Evolutionary conservation across 2,888 invertebrate genomes (phyloP), one percentile per base, ranked within the genome.

Genomic region (Auanema sp.): DNA sequence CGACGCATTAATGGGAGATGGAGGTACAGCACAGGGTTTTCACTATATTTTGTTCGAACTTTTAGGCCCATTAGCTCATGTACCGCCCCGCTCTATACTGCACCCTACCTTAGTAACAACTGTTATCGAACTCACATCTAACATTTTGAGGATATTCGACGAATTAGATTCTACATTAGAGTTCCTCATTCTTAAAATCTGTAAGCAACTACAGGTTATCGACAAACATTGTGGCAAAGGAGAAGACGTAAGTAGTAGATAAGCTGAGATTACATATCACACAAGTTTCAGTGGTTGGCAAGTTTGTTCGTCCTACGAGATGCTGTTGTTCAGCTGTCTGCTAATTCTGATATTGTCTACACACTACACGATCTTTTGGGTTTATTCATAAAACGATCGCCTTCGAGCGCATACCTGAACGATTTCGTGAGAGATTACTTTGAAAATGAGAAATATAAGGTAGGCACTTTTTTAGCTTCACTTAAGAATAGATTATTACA

Each of bases 1-100:
- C 43, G 63, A 58, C 41, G 58, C 50, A 18, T 16, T 63, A 53
- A 63, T 63, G 63, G 63, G 63, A 43, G 63, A 63, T 23, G 63
- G 63, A 14, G 58, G 58, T 42, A 14, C 41, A 41, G 33, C 8
- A n/a, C 4, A 16, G 12, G 43, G n/a, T 43, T 43, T 12, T 43
- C 14, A 43, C 14, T 43, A n/a, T 43, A 43, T 43, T 43, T 11
- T 43, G 43, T 11, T n/a, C 11, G 21, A 47, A 47, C 21, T 47
- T 18, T 53, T 11, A 24, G 53, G 18, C 53, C 55, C 54, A 18
- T 21, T 54, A 11, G 21, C 49, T 8, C 16, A 25, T 24, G 42
- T 49, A 11, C 51, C 62, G 10, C 21, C 57, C 23, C 16, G 56
- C 23, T 16, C 25, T 5, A 25, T 62, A 12, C 56, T 62, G 0